Base-by-base conservation (phyloP, 1,140 invertebrate species). In the Calliphora vicina region DNA sequence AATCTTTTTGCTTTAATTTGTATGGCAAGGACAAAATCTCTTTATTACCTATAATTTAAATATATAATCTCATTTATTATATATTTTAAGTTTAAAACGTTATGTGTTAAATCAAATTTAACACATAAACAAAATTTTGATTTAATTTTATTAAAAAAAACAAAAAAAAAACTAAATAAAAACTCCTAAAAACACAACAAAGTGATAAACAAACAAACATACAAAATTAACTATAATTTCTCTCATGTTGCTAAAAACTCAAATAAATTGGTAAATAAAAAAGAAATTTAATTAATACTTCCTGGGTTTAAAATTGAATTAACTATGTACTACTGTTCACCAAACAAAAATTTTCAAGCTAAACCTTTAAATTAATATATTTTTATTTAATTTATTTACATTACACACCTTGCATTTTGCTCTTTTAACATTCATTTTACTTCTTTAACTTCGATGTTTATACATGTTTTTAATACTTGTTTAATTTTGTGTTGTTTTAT, bases 91-190 rank as follows among this genome's bases (percentile, higher is more conserved):
- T 43, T 43, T 23, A 78, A 43, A 35, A 25, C 1, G 13, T 67
- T 20, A 78, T 43, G 74, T 78, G 35, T 78, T 78, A 78, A 78
- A 78, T 78, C 35, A 78, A 78, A 78, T 78, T 78, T 78, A 78
- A 78, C 27, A 43, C 35, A 43, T 45, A 23, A 23, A 23, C 6
- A 23, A 57, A 67, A 17, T 12, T 23, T 43, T 78, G 25, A 20
- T 78, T 43, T 45, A 42, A 42, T 43, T 43, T 78, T 78, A 43
- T 23, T 45, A 25, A 25, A 20, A 26, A 17, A 72, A 29, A 43
- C 23, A 43, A 23, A 78, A 78, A 15, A 35, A 43, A 78, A 29
- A 29, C 29, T 29, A 35, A 35, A 71, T 25, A 71, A 76, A 76
- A n/a, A n/a, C n/a, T n/a, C 73, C 73, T 42, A 29, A 17, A n/a